phyloP scores from a whole-genome alignment of 2,888 invertebrate species.

The Bellardia pandia region DNA sequence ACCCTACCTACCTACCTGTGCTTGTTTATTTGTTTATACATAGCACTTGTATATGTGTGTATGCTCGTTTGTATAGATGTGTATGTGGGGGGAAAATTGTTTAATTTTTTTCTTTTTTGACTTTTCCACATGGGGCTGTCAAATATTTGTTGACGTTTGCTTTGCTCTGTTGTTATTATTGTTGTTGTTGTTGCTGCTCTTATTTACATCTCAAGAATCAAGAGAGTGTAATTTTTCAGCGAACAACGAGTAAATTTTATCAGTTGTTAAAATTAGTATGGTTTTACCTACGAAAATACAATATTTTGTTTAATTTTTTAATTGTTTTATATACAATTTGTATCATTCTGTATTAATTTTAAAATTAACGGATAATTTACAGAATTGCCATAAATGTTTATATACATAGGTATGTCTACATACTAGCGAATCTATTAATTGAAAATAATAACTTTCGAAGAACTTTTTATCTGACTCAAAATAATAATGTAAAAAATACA shows the following conservation, averaged over 20 bases:
- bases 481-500: too few relatives aligned
- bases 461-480: too few relatives aligned
- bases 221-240: conserved; percentile 15
- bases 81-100: conserved; percentile 48
- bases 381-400: neutral
- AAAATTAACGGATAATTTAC: neutral
- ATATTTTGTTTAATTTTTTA: neutral
- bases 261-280: conserved; percentile 47
- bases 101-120: conserved; percentile 50
- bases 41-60: conserved; percentile 21
- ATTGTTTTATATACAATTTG: neutral
- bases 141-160: conserved; percentile 68
- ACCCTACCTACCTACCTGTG: neutral
- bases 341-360: neutral
- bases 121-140: conserved; percentile 71
- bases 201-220: conserved; percentile 26
- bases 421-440: too few relatives aligned
- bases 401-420: too few relatives aligned
- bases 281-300: conserved; percentile 12
- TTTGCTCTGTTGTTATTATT: conserved; percentile 43
- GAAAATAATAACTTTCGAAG: too few relatives aligned
- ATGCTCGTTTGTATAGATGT: conserved; percentile 2
- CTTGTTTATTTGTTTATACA: conserved; percentile 16
- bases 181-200: conserved; percentile 43
- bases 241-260: conserved; percentile 29